phyloP scores from a whole-genome alignment of 2,113 vertebrate genomes.

The Nicator chloris region DNA sequence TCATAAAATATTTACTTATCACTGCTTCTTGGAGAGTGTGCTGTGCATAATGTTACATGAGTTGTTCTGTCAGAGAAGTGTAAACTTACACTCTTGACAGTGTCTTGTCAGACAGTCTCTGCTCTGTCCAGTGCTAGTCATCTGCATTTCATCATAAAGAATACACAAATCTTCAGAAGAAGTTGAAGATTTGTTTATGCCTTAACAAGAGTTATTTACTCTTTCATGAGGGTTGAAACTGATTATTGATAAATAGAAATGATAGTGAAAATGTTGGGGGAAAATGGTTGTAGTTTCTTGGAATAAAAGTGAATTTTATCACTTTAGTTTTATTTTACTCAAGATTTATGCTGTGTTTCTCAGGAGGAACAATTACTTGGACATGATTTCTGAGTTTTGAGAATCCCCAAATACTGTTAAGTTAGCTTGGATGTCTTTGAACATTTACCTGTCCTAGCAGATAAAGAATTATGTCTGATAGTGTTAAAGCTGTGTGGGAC shows the following conservation, averaged over 20 bases:
- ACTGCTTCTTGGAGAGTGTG: not conserved
- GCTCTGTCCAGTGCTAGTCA: not conserved
- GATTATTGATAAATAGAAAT: not conserved
- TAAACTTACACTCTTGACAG: not conserved
- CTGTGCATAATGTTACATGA: not conserved
- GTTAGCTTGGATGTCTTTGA: not conserved
- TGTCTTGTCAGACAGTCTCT: not conserved
- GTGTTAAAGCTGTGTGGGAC: not conserved
- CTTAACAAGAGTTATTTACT: not conserved
- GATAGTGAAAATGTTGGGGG: not conserved
- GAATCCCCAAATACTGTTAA: not conserved
- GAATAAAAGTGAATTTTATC: not conserved
- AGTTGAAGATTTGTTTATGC: not conserved
- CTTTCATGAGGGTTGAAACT: not conserved
- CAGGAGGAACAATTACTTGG: not conserved
- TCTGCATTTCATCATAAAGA: not conserved
- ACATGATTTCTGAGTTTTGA: not conserved
- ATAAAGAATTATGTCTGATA: not conserved
- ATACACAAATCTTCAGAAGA: not conserved
- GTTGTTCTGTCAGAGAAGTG: not conserved
- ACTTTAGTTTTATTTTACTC: not conserved
- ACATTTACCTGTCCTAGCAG: not conserved
- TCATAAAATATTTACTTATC: not conserved
- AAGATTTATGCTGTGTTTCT: not conserved
- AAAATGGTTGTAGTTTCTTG: not conserved